These are phyloP conservation scores for Nymphalis io DNA, from an alignment of 1,140 invertebrate genomes.

Conservation along the genomic window DNA sequence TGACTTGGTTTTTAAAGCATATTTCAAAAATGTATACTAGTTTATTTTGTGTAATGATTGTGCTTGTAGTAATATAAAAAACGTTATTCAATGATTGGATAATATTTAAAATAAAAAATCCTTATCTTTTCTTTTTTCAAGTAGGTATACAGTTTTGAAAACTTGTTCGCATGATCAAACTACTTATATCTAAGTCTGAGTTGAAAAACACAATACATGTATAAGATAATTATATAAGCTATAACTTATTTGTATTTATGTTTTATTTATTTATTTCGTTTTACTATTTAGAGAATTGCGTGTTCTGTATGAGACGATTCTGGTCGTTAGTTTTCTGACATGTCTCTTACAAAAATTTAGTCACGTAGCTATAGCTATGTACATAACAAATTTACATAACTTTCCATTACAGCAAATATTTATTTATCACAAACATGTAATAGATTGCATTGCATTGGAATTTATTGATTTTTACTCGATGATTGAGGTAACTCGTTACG, in stretches of 20 bases:
- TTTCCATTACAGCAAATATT: constrained; percentile 11
- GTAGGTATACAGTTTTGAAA: too few species aligned
- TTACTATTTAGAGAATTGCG: neutral
- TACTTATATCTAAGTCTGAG: too few species aligned
- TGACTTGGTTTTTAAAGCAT: neutral
- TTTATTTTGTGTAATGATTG: too few species aligned
- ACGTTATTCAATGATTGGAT: too few species aligned
- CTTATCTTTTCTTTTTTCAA: too few species aligned
- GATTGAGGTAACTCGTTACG: too few species aligned
- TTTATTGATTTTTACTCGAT: too few species aligned
- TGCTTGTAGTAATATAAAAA: too few species aligned
- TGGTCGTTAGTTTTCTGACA: neutral
- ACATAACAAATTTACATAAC: constrained; percentile 2
- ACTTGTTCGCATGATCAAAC: too few species aligned
- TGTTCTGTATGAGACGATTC: neutral
- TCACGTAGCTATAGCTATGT: neutral
- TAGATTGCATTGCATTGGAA: neutral
- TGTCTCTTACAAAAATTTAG: neutral
- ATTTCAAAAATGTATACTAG: neutral
- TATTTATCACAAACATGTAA: neutral
- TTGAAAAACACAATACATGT: neutral
- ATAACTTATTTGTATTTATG: neutral
- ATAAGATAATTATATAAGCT: neutral
- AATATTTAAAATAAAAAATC: too few species aligned
- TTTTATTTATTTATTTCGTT: neutral